Evolutionary conservation across 2,797 vertebrate species (phyloP).

Genomic region (Oophaga sylvatica): DNA sequence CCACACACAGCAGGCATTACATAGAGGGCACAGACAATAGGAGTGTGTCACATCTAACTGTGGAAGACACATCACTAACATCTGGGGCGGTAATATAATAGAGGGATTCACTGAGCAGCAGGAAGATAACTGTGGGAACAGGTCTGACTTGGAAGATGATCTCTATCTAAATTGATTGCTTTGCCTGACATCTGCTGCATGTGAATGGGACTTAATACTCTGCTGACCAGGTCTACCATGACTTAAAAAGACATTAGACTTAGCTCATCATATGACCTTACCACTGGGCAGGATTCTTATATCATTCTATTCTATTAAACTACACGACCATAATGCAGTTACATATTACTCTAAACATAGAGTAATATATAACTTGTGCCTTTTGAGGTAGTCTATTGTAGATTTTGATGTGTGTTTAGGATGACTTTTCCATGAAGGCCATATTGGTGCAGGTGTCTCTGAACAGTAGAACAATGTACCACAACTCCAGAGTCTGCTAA

Average conservation of each 20-base stretch:
- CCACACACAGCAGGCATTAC: constrained; percentile 38
- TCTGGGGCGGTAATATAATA: constrained; percentile 46
- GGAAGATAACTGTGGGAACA: constrained; percentile 49
- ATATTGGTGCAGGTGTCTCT: too few species aligned
- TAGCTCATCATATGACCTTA: not conserved
- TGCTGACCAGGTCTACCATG: not conserved
- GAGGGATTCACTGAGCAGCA: constrained; percentile 10
- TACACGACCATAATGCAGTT: not conserved
- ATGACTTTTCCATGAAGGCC: too few species aligned
- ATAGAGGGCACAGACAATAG: constrained; percentile 41
- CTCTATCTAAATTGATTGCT: constrained; percentile 15
- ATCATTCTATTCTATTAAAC: not conserved
- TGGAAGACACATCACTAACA: constrained; percentile 9
- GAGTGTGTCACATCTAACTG: constrained; percentile 27
- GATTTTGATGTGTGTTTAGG: too few species aligned
- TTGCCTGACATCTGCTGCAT: constrained; percentile 34
- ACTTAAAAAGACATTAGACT: not conserved
- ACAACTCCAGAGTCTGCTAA: too few species aligned
- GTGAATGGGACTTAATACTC: not conserved
- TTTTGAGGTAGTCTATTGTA: too few species aligned
- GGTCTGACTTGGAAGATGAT: constrained; percentile 6
- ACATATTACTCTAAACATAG: not conserved
- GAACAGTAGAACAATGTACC: too few species aligned
- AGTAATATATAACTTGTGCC: too few species aligned
- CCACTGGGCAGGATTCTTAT: not conserved